A percentile compares a stretch with the other conserved stretches of the same genome.
Evolutionary conservation across 2,797 vertebrate genomes (phyloP).

Genomic region (Oreochromis grahami): DNA sequence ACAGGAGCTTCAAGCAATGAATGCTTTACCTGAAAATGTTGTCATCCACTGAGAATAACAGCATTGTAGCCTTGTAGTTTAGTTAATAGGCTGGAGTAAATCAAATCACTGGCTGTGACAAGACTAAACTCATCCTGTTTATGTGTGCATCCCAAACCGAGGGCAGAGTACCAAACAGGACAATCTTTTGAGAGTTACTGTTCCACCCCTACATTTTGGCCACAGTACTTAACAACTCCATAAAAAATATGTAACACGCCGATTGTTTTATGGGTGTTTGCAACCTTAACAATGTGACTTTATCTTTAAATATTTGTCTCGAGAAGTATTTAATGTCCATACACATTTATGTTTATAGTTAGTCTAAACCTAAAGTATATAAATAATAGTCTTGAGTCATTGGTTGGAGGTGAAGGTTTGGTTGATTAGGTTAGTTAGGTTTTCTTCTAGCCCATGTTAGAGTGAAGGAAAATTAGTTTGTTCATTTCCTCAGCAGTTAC

Average conservation of each 20-base stretch:
- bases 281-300: slow-evolving; percentile 49
- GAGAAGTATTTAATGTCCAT: slow-evolving; percentile 53
- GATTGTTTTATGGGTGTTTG: slow-evolving; percentile 39
- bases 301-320: slow-evolving; percentile 59
- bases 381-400: slow-evolving; percentile 71
- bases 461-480: slow-evolving; percentile 98
- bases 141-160: slow-evolving; percentile 46
- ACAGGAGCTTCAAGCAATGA: slow-evolving; percentile 46
- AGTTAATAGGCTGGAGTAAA: slow-evolving; percentile 41
- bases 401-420: slow-evolving; percentile 66
- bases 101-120: slow-evolving; percentile 43
- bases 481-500: slow-evolving; percentile 97
- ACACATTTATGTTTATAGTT: slow-evolving; percentile 63
- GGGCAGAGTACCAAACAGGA: slow-evolving; percentile 40
- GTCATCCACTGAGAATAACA: slow-evolving; percentile 63
- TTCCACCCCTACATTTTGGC: slow-evolving; percentile 53
- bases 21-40: slow-evolving; percentile 62
- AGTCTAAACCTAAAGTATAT: slow-evolving; percentile 64
- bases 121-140: slow-evolving; percentile 36
- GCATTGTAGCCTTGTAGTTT: slow-evolving; percentile 54
- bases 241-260: slow-evolving; percentile 46
- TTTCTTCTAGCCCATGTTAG: slow-evolving; percentile 90
- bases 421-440: slow-evolving; percentile 40
- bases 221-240: slow-evolving; percentile 47
- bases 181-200: slow-evolving; percentile 41